Base-by-base conservation (phyloP, 2,888 invertebrate genomes). In the Cheilosia soror region DNA sequence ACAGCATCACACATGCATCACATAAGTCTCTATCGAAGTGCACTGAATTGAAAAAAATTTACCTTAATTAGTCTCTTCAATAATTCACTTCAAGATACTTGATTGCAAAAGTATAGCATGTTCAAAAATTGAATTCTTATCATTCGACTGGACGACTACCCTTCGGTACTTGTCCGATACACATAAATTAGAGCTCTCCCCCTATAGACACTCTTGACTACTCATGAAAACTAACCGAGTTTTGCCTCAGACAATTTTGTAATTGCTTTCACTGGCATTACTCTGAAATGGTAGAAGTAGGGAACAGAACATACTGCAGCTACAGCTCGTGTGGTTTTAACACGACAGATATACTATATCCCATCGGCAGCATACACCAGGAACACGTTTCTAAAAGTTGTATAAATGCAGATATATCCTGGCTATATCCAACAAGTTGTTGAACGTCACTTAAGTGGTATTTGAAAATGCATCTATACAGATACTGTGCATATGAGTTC, bases 381-480 rank as follows among this genome's bases (percentile, higher is more conserved):
- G 5, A 15, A 44, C 6, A 44, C 44, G 5, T 4, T 29, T 7
- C 27, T 7, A 40, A 13, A n/a, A 44, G 15, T 6, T 13, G 33
- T 13, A 37, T 5, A 49, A 3, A 33, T 47, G 6, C 15, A 47
- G 2, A n/a, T n/a, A 44, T 6, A 44, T 44, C 44, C 63, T 47
- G 4, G 4, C 47, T 51, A 25, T 51, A 63, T 42, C 73, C 73
- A 69, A 75, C 83, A 75, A 79, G 83, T 75, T 79, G 78, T 65
- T 79, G 73, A 79, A 73, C 57, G 73, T 79, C 79, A 57, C 40
- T 78, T 78, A 78, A 83, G 68, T 83, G 78, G 63, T 78, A 78
- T 84, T 84, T 79, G 79, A 84, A 77, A 72, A 72, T 69, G 57
- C 7, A 42, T 42, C 15, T n/a, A n/a, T n/a, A 51, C 37, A 3